phyloP scores from a whole-genome alignment of 2,113 vertebrate species.

The Pollachius pollachius region DNA sequence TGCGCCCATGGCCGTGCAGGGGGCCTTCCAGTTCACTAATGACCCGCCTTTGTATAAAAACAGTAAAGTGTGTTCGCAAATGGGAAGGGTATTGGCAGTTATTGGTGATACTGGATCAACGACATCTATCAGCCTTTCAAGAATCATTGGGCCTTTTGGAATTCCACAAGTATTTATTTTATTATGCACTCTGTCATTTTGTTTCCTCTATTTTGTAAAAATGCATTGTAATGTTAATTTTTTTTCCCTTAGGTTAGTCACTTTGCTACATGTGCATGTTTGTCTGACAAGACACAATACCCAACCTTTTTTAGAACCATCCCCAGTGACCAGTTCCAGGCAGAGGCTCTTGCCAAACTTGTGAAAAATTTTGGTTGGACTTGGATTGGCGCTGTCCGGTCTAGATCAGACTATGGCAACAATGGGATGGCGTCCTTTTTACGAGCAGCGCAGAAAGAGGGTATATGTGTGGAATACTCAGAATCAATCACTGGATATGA shows the following conservation, averaged over 20 bases:
- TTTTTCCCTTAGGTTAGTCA: slow-evolving; percentile 63
- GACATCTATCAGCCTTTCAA: slow-evolving; percentile 63
- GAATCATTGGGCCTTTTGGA: slow-evolving; percentile 53
- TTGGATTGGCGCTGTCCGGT: slow-evolving; percentile 72
- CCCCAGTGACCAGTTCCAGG: slow-evolving; percentile 73
- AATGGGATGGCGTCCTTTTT: slow-evolving; percentile 68
- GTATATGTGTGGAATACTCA: slow-evolving; percentile 70
- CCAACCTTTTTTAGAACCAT: slow-evolving; percentile 73
- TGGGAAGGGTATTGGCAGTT: slow-evolving; percentile 44
- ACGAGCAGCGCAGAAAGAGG: slow-evolving; percentile 46
- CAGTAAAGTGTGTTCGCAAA: slow-evolving; percentile 20
- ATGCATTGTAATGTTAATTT: too few relatives aligned
- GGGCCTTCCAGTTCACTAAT: slow-evolving; percentile 59
- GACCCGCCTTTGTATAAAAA: slow-evolving; percentile 22
- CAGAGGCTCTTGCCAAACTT: slow-evolving; percentile 58
- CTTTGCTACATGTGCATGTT: slow-evolving; percentile 68
- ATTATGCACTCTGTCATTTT: not conserved
- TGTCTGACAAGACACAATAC: slow-evolving; percentile 68
- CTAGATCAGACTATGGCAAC: slow-evolving; percentile 73
- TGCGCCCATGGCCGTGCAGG: slow-evolving; percentile 41
- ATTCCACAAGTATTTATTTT: slow-evolving; percentile 60
- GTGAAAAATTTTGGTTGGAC: slow-evolving; percentile 73
- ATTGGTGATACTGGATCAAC: slow-evolving; percentile 69
- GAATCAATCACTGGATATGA: slow-evolving; percentile 54
- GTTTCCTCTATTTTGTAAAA: too few relatives aligned